phyloP scores from a whole-genome alignment of 2,113 vertebrate species.

The Corythoichthys haematopterus region DNA sequence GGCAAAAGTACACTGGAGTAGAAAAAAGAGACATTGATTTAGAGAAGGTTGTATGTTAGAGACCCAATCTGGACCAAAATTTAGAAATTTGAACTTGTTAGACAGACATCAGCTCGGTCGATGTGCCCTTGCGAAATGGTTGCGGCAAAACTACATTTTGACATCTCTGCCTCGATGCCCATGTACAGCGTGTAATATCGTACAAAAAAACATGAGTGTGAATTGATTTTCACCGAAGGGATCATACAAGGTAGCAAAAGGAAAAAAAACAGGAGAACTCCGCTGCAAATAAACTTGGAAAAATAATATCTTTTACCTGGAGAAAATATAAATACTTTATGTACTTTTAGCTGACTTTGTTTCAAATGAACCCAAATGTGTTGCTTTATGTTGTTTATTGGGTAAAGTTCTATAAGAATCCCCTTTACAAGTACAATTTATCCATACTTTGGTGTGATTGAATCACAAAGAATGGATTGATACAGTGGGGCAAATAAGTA shows the following conservation, averaged over 20 bases:
- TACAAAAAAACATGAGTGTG: neutral
- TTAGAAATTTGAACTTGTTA: neutral
- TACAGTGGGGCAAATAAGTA: neutral
- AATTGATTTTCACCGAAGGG: neutral
- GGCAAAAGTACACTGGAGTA: neutral
- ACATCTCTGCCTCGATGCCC: neutral
- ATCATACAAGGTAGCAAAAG: neutral
- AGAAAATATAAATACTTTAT: constrained; percentile 16
- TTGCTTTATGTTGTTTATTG: neutral
- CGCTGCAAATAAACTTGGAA: neutral
- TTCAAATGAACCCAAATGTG: constrained; percentile 26
- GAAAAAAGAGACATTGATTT: neutral
- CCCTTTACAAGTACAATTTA: neutral
- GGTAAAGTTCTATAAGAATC: constrained; percentile 6
- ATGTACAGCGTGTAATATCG: neutral
- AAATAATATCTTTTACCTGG: constrained; percentile 33
- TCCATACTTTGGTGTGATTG: neutral
- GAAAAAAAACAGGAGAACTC: neutral
- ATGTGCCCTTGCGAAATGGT: neutral
- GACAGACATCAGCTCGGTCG: neutral
- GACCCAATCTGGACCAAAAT: neutral
- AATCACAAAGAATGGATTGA: neutral
- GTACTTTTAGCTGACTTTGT: constrained; percentile 48
- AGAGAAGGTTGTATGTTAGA: neutral
- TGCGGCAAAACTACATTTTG: neutral